Base-by-base conservation (phyloP, 2,797 vertebrate species). In the Pelochelys cantorii region DNA sequence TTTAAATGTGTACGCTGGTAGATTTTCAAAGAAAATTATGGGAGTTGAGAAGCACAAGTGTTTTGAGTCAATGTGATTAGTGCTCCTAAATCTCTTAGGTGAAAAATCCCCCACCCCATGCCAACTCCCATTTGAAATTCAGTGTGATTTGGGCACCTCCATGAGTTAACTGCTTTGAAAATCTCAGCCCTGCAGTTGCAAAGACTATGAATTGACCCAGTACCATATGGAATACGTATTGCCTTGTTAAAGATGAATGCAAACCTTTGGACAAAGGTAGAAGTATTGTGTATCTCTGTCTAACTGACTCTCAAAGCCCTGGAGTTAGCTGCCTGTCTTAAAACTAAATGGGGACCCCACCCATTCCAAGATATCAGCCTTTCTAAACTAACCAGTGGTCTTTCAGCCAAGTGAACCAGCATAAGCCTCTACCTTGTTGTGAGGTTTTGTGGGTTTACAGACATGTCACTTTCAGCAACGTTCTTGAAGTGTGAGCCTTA, bases 1-100 rank as follows among this genome's bases (percentile, higher is more conserved):
- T 74, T 71, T 13, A 20, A 11, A 27, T 25, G 37, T 48, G 22
- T 80, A 29, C 0, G 0, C 5, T 10, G 20, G 0, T 27, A 88
- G 57, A 1, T 56, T 75, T n/a, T 57, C 77, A 54, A n/a, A 53
- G 18, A 13, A 79, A 79, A 54, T 29, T 79, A 9, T 17, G 6
- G 29, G 29, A 22, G 11, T 17, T 4, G 20, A 55, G 53, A 20
- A 79, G 31, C 29, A 52, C 53, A 10, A 12, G n/a, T 65, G 17
- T 20, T 84, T 55, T 11, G 37, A 75, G 52, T n/a, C 3, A 2
- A 5, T n/a, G 62, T 78, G 20, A 2, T 5, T 86, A 3, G 0
- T 17, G 48, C 80, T 37, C 55, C 31, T 54, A 79, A 22, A 81
- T 84, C 71, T 56, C 37, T 57, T 54, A 78, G 27, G 22, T 42